Evolutionary conservation across 2,797 vertebrate genomes (phyloP).

Genomic region (Poecilia velifera): DNA sequence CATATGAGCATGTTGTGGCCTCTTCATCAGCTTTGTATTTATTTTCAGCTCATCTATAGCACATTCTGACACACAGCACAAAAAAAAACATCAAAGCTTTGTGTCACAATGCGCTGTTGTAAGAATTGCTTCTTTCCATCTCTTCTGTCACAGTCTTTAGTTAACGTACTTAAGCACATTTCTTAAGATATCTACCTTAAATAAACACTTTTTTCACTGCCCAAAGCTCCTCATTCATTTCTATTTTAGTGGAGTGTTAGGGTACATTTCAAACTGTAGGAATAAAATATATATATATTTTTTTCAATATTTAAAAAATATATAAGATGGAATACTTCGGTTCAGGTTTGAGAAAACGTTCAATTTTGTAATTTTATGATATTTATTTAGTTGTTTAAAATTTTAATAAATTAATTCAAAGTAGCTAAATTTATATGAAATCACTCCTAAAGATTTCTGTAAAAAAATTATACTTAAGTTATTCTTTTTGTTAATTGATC

Average conservation of each 20-base stretch:
- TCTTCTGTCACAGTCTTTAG: neutral
- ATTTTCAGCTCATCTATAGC: slow-evolving; percentile 36
- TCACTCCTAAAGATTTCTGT: neutral
- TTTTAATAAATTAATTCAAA: neutral
- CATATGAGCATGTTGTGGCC: slow-evolving; percentile 34
- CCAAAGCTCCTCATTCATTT: neutral
- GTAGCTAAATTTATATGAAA: neutral
- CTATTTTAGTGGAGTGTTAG: neutral
- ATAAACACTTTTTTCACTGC: neutral
- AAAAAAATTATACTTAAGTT: neutral
- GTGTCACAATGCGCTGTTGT: slow-evolving; percentile 3
- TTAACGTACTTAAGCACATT: neutral
- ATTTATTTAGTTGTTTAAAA: neutral
- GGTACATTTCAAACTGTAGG: neutral
- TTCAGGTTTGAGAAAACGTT: neutral
- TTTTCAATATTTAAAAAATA: neutral
- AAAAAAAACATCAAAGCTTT: slow-evolving; percentile 28
- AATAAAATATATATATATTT: too few species aligned
- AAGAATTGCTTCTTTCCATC: neutral
- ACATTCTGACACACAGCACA: slow-evolving; percentile 39
- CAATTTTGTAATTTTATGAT: neutral
- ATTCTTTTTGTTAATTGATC: neutral
- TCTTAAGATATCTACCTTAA: neutral
- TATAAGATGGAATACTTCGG: neutral
- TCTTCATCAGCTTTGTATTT: slow-evolving; percentile 32